A percentile compares a stretch with the other conserved stretches of the same genome.
These are phyloP conservation scores for Meta bourneti DNA, from an alignment of 2,888 invertebrate species.

Conservation along the genomic window DNA sequence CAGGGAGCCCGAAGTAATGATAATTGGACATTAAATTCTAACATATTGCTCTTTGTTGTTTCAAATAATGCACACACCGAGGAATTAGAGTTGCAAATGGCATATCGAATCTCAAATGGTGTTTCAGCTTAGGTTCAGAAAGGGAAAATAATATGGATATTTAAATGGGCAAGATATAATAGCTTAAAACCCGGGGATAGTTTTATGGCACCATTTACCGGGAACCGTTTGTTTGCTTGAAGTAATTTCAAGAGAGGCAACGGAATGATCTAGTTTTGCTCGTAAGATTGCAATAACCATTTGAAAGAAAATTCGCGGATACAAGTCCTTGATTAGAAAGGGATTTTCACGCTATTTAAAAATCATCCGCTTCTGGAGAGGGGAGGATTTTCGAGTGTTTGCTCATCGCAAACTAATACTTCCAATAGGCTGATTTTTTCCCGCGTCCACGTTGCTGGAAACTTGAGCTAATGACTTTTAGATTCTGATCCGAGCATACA, in stretches of 20 bases:
- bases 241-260: conserved; percentile 6
- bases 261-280: background rate
- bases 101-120: background rate
- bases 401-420: conserved; percentile 25
- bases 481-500: background rate
- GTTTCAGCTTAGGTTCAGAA: background rate
- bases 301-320: background rate
- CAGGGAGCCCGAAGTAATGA: background rate
- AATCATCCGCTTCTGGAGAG: background rate
- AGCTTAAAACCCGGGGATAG: background rate
- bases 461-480: background rate
- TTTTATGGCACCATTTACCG: conserved; percentile 20
- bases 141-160: background rate
- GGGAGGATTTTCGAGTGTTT: conserved; percentile 4
- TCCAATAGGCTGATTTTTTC: background rate
- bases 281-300: background rate
- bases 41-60: background rate
- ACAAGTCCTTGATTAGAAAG: background rate
- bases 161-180: background rate
- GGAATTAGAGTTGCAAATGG: background rate
- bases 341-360: background rate
- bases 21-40: background rate
- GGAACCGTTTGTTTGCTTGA: conserved; percentile 6
- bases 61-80: background rate
- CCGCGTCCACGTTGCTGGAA: background rate